Base-by-base conservation (phyloP, 2,113 vertebrate genomes). In the Notothenia rossii region DNA sequence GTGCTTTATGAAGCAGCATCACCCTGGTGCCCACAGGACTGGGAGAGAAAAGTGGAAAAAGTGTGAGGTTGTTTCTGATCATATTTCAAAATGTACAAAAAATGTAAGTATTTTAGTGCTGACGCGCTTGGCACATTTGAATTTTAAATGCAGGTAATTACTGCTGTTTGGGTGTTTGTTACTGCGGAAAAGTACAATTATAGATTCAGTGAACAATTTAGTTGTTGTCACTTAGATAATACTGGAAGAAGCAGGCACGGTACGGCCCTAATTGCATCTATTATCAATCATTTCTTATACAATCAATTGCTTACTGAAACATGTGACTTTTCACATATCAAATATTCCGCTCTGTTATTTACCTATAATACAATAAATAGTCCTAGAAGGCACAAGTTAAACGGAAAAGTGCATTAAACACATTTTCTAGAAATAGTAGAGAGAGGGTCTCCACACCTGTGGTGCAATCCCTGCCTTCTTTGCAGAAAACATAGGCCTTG, bases 371-470 rank as follows among this genome's bases (percentile, higher is more conserved):
- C 15, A 75, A 64, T 13, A 55, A 10, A 58, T 15, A 29, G 8
- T 20, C 17, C 43, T 64, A 79, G n/a, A 72, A 83, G 73, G 55
- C 72, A 83, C 18, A 10, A 11, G 46, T 71, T 77, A 10, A 67
- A 63, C 13, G 66, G 10, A 78, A 77, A 76, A 68, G 63, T 73
- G 14, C 62, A 82, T 9, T 45, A 33, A 63, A 85, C 49, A 63
- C 14, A 0, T 93, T 93, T 89, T 67, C 78, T 90, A 92, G 85
- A 96, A 97, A 92, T 94, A 95, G 79, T 94, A 97, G 87, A 96
- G 95, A 87, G 96, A 96, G 84, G 98, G 98, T 93, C 95, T 99
- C 98, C 98, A 99, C 97, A 99, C 98, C 97, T 99, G 98, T 3
- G 98, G 94, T 89, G 96, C 94, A 63, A 99, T 97, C 68, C 98